Conservation (phyloP, 1,140 invertebrate species). For the Theocolax elegans region DNA sequence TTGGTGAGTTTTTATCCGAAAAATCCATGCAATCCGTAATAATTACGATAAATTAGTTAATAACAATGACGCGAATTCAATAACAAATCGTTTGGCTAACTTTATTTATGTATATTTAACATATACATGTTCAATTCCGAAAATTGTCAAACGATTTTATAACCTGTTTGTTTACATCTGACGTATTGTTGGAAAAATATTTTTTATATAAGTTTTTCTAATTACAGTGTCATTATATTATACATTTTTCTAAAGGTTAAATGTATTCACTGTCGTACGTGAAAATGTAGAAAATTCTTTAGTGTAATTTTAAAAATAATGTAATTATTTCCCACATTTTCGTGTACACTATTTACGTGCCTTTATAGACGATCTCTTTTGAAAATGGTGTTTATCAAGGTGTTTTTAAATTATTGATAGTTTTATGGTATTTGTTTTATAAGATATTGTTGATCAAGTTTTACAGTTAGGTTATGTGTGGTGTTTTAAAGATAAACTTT, state of each 20-base stretch:
- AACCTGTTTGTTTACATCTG: constrained; percentile 6
- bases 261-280: too few species aligned
- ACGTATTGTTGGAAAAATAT: too few species aligned
- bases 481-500: background rate
- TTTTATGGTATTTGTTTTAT: background rate
- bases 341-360: background rate
- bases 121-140: too few species aligned
- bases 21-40: constrained; percentile 9
- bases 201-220: too few species aligned
- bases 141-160: background rate
- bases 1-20: constrained; percentile 26
- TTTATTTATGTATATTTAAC: constrained; percentile 8
- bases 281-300: too few species aligned
- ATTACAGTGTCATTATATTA: too few species aligned
- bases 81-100: background rate
- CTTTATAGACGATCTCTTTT: too few species aligned
- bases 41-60: background rate
- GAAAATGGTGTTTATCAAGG: too few species aligned
- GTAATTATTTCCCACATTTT: background rate
- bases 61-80: background rate
- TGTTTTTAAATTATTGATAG: too few species aligned
- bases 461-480: constrained; percentile 8
- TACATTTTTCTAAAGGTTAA: too few species aligned
- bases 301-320: background rate
- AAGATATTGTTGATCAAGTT: background rate